A percentile compares a stretch with the other conserved stretches of the same genome.
Conservation (phyloP, 2,113 vertebrate species). For the Melospiza georgiana region DNA sequence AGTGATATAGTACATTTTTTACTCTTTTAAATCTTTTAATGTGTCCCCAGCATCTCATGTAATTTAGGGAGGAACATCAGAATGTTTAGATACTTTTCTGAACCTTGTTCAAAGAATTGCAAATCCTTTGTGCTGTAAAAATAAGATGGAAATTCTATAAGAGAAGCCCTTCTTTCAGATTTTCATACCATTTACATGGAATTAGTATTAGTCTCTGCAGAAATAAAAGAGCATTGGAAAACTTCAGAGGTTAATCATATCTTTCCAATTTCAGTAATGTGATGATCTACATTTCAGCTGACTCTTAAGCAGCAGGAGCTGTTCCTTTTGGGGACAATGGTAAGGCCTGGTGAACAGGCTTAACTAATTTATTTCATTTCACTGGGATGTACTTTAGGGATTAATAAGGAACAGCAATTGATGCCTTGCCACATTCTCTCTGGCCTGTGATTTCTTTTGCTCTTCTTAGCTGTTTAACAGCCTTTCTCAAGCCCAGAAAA, state of each 20-base stretch:
- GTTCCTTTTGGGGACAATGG: not conserved
- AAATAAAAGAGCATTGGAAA: not conserved
- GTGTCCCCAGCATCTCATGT: not conserved
- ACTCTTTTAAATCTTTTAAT: slow-evolving; percentile 46
- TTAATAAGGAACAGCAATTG: slow-evolving; percentile 62
- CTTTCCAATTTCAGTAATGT: not conserved
- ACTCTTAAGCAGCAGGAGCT: not conserved
- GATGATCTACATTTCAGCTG: not conserved
- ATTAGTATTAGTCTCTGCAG: not conserved
- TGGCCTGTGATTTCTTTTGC: slow-evolving; percentile 23
- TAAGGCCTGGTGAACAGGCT: slow-evolving; percentile 18
- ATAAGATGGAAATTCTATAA: not conserved
- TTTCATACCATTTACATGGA: not conserved
- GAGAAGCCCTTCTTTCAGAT: not conserved
- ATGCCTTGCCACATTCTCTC: slow-evolving; percentile 50
- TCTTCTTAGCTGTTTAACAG: slow-evolving; percentile 45
- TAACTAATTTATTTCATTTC: slow-evolving; percentile 44
- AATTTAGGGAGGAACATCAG: slow-evolving; percentile 38
- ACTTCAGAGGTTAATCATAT: not conserved
- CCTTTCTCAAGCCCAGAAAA: slow-evolving; percentile 44
- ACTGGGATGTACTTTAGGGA: slow-evolving; percentile 9
- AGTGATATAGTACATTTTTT: slow-evolving; percentile 51
- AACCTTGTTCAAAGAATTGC: slow-evolving; percentile 1
- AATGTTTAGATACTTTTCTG: slow-evolving; percentile 44
- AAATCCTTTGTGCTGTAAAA: slow-evolving; percentile 10